These are phyloP conservation scores for Geotrupes spiniger DNA, from an alignment of 2,888 invertebrate species.

Conservation along the genomic window DNA sequence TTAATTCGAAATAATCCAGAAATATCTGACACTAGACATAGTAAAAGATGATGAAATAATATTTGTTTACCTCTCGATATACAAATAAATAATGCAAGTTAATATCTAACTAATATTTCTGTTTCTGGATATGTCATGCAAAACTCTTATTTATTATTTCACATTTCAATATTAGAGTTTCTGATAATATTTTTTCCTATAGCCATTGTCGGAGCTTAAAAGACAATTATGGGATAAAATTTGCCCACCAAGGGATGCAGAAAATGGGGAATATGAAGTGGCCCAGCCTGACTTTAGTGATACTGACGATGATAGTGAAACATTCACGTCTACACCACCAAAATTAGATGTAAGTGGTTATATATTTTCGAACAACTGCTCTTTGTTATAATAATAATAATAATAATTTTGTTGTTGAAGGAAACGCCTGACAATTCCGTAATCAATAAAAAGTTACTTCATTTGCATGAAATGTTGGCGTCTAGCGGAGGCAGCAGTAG, in stretches of 20 bases:
- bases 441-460: conserved; percentile 53
- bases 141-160: too few species aligned
- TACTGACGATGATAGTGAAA: neutral
- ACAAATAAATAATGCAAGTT: too few species aligned
- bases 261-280: conserved; percentile 1
- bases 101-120: too few species aligned
- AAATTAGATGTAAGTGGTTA: too few species aligned
- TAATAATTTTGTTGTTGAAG: conserved; percentile 1
- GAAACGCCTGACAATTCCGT: conserved; percentile 20
- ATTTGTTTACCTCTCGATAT: too few species aligned
- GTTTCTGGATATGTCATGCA: too few species aligned
- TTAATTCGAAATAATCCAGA: too few species aligned
- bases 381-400: too few species aligned
- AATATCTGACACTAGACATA: too few species aligned
- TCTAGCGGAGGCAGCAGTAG: conserved; percentile 43
- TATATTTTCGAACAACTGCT: too few species aligned
- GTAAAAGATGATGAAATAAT: too few species aligned
- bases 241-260: conserved; percentile 14
- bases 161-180: too few species aligned
- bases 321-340: neutral
- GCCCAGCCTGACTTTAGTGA: neutral
- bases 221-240: conserved; percentile 49
- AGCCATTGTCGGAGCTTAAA: conserved; percentile 59
- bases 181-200: conserved; percentile 29
- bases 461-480: conserved; percentile 53